Percentiles rank a stretch among this genome's conserved stretches.
phyloP scores from a whole-genome alignment of 2,797 vertebrate genomes.

The Muscicapa comitata region DNA sequence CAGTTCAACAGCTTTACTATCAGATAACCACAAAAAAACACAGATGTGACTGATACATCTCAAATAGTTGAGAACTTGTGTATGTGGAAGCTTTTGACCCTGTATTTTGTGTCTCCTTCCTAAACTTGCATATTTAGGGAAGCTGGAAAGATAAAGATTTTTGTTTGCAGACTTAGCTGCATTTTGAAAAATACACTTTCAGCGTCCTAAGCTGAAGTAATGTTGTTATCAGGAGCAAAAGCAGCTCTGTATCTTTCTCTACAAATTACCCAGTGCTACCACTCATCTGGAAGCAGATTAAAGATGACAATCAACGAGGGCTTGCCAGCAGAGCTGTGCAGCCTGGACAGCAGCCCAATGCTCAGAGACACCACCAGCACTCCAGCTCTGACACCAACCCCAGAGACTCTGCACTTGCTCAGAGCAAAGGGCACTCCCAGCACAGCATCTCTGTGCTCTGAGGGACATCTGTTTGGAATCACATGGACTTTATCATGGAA shows the following conservation, averaged over 20 bases:
- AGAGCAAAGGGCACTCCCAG: neutral
- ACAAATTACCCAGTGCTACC: neutral
- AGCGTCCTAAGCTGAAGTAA: neutral
- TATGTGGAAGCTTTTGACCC: neutral
- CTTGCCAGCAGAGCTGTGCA: neutral
- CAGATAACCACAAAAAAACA: neutral
- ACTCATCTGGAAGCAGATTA: neutral
- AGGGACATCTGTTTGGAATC: neutral
- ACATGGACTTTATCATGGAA: neutral
- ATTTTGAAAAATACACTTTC: neutral
- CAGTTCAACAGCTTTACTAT: neutral
- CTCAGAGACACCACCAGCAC: neutral
- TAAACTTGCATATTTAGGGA: neutral
- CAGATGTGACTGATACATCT: neutral
- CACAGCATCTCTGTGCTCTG: neutral
- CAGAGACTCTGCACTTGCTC: neutral
- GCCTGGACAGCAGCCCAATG: neutral
- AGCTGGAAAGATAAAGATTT: neutral
- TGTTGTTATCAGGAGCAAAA: neutral
- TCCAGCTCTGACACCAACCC: neutral
- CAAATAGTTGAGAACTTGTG: neutral
- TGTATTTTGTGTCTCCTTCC: neutral
- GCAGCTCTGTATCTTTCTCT: neutral
- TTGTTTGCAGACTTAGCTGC: neutral
- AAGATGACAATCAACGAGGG: neutral